Evolutionary conservation across 2,797 vertebrate genomes (phyloP).

Genomic region (Halcyon leucocephala): DNA sequence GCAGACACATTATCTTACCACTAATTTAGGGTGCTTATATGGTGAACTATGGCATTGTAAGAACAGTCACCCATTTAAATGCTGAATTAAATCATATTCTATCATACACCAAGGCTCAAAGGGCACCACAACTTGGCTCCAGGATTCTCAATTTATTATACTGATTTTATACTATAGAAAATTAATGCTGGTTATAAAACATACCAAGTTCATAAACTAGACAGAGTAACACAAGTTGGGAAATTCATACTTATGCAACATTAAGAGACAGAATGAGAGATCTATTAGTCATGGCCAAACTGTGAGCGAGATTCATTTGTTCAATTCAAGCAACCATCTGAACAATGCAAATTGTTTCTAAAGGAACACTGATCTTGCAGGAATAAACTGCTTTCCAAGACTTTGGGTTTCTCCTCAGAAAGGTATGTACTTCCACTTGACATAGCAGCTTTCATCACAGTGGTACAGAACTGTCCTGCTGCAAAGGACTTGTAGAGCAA

Average conservation of each 20-base stretch:
- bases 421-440: neutral
- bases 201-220: neutral
- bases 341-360: neutral
- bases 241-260: neutral
- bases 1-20: neutral
- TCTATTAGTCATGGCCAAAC: neutral
- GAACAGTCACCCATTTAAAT: neutral
- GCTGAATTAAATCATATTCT: neutral
- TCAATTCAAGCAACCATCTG: neutral
- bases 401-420: neutral
- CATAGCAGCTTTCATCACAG: neutral
- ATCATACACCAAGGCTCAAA: neutral
- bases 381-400: neutral
- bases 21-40: neutral
- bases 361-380: neutral
- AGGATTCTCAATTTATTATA: neutral
- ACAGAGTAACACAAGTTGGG: neutral
- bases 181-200: neutral
- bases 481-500: neutral
- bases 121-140: neutral
- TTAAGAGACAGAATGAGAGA: neutral
- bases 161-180: neutral
- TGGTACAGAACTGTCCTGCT: neutral
- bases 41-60: neutral
- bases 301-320: neutral